A percentile compares a stretch with the other conserved stretches of the same genome.
These are phyloP conservation scores for Gephyroberyx darwinii DNA, from an alignment of 2,797 vertebrate genomes.

Conservation along the genomic window DNA sequence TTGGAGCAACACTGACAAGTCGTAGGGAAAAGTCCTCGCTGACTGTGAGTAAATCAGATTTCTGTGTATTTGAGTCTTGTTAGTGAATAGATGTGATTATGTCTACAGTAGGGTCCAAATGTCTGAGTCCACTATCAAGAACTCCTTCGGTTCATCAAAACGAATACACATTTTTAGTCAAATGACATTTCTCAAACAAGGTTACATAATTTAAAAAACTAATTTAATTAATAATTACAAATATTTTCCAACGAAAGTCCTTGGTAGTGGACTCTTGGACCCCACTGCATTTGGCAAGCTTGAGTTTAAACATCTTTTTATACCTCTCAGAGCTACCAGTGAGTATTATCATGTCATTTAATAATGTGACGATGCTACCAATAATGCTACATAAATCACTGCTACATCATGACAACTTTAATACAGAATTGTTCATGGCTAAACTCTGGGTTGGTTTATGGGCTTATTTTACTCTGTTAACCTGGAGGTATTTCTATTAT, in stretches of 20 bases:
- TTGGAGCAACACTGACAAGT: conserved; percentile 67
- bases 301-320: neutral
- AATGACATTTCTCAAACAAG: too few relatives aligned
- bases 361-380: too few relatives aligned
- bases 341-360: too few relatives aligned
- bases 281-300: neutral
- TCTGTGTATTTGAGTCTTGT: neutral
- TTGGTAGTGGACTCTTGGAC: too few relatives aligned
- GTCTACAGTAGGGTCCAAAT: too few relatives aligned
- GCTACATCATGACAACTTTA: neutral
- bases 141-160: too few relatives aligned
- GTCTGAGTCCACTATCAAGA: too few relatives aligned
- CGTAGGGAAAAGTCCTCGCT: conserved; percentile 64
- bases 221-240: too few relatives aligned
- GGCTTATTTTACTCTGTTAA: neutral
- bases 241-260: too few relatives aligned
- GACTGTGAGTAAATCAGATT: conserved; percentile 64
- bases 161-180: too few relatives aligned
- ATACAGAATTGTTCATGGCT: neutral
- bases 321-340: neutral
- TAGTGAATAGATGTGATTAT: too few relatives aligned
- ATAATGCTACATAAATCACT: neutral
- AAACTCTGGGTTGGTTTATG: conserved; percentile 28
- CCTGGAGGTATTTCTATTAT: neutral
- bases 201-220: too few relatives aligned